A percentile compares a stretch with the other conserved stretches of the same genome.
phyloP scores from a whole-genome alignment of 1,140 invertebrate genomes.

The Pseudomyrmex pallidus region DNA sequence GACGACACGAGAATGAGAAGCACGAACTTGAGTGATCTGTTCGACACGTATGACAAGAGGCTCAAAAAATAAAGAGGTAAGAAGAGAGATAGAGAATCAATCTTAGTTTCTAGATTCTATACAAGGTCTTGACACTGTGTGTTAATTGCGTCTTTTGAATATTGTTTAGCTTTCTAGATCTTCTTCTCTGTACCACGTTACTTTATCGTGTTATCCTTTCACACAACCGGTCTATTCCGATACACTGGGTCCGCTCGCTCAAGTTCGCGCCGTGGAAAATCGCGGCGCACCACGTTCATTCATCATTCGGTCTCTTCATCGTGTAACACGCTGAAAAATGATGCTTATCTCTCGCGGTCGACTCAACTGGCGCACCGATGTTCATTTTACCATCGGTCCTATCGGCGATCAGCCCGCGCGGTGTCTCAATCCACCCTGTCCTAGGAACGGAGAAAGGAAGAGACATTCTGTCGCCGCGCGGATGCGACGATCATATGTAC shows the following conservation, averaged over 20 bases:
- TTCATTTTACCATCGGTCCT: conserved; percentile 71
- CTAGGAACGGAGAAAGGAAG: background rate
- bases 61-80: conserved; percentile 11
- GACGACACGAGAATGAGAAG: background rate
- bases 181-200: background rate
- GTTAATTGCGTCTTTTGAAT: too few relatives aligned
- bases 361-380: conserved; percentile 44
- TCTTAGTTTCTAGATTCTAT: background rate
- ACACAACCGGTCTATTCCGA: background rate
- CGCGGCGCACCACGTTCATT: conserved; percentile 57
- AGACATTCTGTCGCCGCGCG: conserved; percentile 16
- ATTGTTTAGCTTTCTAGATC: background rate
- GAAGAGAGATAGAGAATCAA: background rate
- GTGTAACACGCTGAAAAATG: conserved; percentile 72
- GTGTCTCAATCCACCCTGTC: conserved; percentile 70
- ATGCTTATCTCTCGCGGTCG: conserved; percentile 69
- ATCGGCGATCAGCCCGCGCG: conserved; percentile 68
- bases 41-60: background rate
- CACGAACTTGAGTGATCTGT: conserved; percentile 10
- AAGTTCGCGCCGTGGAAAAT: conserved; percentile 67
- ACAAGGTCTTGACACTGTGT: too few relatives aligned
- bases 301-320: conserved; percentile 61
- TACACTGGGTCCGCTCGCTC: conserved; percentile 12
- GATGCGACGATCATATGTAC: conserved; percentile 39
- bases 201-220: background rate